Conservation (phyloP, 2,113 vertebrate species). For the Polypterus bichir region DNA sequence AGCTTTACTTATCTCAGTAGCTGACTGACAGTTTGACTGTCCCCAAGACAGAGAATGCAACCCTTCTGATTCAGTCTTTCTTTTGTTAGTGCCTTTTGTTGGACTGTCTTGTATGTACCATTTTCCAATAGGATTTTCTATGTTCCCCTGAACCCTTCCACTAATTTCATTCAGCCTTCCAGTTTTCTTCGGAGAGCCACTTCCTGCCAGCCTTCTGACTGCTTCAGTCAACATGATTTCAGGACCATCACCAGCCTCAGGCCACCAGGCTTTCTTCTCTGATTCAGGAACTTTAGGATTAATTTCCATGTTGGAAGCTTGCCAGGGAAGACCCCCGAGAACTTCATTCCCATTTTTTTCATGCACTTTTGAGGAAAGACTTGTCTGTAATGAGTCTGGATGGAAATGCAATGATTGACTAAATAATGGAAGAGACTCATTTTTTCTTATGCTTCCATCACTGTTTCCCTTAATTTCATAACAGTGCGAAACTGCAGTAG, state of each 20-base stretch:
- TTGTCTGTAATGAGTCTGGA: constrained; percentile 1
- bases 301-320: not conserved
- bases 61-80: no score
- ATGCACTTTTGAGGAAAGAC: constrained; percentile 1
- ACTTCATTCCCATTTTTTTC: constrained; percentile 5
- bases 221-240: constrained; percentile 35
- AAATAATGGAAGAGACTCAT: no score
- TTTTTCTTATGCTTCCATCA: not conserved
- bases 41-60: not conserved
- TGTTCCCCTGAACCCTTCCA: constrained; percentile 1
- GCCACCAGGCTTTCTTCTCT: not conserved
- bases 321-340: constrained; percentile 21
- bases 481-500: constrained; percentile 20
- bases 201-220: constrained; percentile 28
- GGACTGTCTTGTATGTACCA: not conserved
- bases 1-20: constrained; percentile 6
- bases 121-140: constrained; percentile 5
- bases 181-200: constrained; percentile 13
- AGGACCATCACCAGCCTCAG: constrained; percentile 1
- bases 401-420: no score
- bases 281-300: not conserved
- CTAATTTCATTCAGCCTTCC: not conserved
- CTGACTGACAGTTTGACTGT: not conserved
- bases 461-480: constrained; percentile 17
- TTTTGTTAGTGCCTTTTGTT: constrained; percentile 6